These are phyloP conservation scores for Psittacula echo DNA, from an alignment of 2,797 vertebrate species.

Conservation along the genomic window DNA sequence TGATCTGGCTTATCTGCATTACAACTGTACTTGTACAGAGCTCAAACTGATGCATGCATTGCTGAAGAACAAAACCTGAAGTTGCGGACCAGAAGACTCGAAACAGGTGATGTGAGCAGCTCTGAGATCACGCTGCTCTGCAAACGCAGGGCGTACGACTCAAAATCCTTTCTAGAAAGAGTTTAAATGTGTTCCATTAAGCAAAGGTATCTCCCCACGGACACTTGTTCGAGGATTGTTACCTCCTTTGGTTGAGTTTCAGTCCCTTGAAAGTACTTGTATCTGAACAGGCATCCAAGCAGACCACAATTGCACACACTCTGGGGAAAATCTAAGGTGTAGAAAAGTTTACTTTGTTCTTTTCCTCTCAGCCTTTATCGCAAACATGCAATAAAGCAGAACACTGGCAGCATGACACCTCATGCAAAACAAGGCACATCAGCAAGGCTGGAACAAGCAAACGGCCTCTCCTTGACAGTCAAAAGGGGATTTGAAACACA, in stretches of 20 bases:
- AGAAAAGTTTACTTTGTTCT: background rate
- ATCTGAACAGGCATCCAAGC: background rate
- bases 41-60: background rate
- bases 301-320: background rate
- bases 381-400: background rate
- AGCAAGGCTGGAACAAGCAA: background rate
- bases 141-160: background rate
- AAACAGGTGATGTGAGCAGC: background rate
- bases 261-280: background rate
- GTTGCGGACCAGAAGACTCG: background rate
- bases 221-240: background rate
- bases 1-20: background rate
- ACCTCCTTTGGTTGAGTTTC: background rate
- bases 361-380: background rate
- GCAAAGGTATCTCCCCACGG: background rate
- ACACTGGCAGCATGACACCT: background rate
- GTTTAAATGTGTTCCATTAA: background rate
- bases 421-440: conserved; percentile 21
- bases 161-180: background rate
- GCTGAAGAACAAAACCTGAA: background rate
- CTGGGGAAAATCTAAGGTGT: background rate
- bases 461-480: background rate
- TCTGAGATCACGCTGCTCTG: background rate
- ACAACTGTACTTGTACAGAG: background rate
- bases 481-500: background rate